Evolutionary conservation across 2,888 invertebrate genomes (phyloP), one percentile per base, ranked within the genome.

Genomic region (Nephrotoma appendiculata): DNA sequence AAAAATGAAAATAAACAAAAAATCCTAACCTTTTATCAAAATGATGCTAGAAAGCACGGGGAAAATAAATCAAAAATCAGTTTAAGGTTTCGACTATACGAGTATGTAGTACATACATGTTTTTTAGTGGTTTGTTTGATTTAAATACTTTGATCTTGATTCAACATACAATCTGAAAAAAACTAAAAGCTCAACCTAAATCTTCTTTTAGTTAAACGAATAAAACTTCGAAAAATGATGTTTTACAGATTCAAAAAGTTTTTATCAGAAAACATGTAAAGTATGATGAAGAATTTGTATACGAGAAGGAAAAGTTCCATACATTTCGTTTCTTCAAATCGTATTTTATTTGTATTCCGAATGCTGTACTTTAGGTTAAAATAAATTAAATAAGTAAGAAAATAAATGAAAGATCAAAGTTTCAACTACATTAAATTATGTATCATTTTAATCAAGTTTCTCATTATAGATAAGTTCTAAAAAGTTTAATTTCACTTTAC

Each of bases 61-160:
- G 48, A 11, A 52, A 57, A 57, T 15, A 57, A 57, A 57, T 48
- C 11, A 57, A 57, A 57, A 57, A 57, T 48, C 11, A 19, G 52
- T 57, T 57, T 57, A 57, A 57, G 52, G 19, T 31, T 31, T 31
- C 31, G 31, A 31, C 31, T 31, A 31, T 31, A 57, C 15, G 15
- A 57, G 52, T 19, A 57, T 15, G 3, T 48, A 48, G 48, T 15
- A 44, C 44, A 57, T 57, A 57, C 15, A 15, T 31, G 31, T 57
- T 48, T 57, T 57, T 15, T 57, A 57, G 7, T 57, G 15, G 15
- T 57, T 15, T 57, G 15, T 57, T 57, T 57, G 52, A 15, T 57
- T 57, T 57, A 57, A 83, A 41, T 83, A 83, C 83, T 83, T 83
- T 83, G 83, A 83, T 83, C 83, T 83, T 83, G 83, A 83, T 57